Conservation (phyloP, 2,113 vertebrate species). For the Etia nguti region DNA sequence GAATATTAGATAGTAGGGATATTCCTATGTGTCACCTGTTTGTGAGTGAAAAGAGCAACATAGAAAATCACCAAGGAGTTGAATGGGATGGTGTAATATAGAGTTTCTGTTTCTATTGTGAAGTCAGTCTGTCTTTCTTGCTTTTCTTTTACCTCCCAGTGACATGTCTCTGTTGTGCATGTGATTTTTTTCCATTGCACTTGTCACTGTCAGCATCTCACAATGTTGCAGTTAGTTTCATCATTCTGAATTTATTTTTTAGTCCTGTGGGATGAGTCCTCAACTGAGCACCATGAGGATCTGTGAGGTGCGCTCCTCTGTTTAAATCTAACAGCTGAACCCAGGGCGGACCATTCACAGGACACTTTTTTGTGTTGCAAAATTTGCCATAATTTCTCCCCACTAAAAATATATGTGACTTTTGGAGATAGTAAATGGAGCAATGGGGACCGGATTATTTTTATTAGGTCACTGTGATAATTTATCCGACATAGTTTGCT, state of each 20-base stretch:
- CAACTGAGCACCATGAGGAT: not conserved
- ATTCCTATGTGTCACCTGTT: not conserved
- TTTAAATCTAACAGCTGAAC: conserved; percentile 2
- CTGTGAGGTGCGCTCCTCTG: not conserved
- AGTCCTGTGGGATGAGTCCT: conserved; percentile 10
- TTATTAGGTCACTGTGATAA: conserved; percentile 14
- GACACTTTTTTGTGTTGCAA: not conserved
- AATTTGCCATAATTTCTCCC: not conserved
- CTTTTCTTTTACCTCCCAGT: not conserved
- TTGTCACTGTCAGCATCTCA: not conserved
- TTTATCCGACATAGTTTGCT: not conserved
- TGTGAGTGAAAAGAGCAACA: not conserved
- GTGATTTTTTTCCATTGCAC: conserved; percentile 1
- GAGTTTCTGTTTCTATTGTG: not conserved
- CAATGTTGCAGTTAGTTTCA: conserved; percentile 41
- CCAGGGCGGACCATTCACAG: not conserved
- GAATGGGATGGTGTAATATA: not conserved
- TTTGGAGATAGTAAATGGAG: not conserved
- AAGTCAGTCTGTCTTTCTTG: not conserved
- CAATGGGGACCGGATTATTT: not conserved
- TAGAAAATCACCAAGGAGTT: not conserved
- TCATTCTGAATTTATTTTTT: conserved; percentile 38
- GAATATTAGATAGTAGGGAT: not conserved
- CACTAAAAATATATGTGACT: not conserved
- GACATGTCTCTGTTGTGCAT: not conserved